These are phyloP conservation scores for Platanista minor DNA, from an alignment of 2,113 vertebrate genomes.

Conservation along the genomic window DNA sequence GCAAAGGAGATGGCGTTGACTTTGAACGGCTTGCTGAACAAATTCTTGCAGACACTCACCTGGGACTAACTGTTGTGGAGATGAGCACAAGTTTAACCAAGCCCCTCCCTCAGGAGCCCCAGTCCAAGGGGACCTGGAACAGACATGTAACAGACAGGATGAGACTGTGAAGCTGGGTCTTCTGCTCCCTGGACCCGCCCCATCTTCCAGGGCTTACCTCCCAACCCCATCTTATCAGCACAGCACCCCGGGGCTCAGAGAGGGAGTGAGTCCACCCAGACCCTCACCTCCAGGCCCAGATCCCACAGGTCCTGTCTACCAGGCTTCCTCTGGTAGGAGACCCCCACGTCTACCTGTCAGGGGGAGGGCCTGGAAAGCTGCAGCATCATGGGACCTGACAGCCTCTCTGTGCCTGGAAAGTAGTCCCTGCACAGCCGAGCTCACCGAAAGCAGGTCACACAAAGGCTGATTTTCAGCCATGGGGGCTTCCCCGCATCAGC, in stretches of 20 bases:
- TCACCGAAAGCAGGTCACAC: neutral
- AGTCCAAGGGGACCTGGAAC: neutral
- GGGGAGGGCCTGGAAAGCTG: neutral
- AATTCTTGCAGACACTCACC: fast-evolving
- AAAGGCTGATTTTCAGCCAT: too few species aligned
- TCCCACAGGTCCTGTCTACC: fast-evolving
- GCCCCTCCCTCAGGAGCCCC: neutral
- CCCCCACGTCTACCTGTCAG: fast-evolving
- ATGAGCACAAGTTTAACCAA: fast-evolving
- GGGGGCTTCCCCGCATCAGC: neutral
- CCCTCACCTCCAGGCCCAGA: fast-evolving
- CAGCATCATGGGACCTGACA: too few species aligned
- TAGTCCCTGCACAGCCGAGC: fast-evolving
- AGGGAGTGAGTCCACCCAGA: neutral
- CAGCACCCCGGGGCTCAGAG: neutral
- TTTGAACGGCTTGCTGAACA: fast-evolving
- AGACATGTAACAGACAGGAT: neutral
- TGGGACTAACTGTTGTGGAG: neutral
- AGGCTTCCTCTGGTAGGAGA: neutral
- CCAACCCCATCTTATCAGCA: fast-evolving
- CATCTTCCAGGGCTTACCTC: neutral
- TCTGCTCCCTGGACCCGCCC: neutral
- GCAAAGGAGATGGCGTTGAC: fast-evolving
- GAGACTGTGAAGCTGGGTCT: fast-evolving
- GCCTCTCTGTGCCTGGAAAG: neutral